Conservation (phyloP, 2,888 invertebrate genomes). For the Eudemis profundana region DNA sequence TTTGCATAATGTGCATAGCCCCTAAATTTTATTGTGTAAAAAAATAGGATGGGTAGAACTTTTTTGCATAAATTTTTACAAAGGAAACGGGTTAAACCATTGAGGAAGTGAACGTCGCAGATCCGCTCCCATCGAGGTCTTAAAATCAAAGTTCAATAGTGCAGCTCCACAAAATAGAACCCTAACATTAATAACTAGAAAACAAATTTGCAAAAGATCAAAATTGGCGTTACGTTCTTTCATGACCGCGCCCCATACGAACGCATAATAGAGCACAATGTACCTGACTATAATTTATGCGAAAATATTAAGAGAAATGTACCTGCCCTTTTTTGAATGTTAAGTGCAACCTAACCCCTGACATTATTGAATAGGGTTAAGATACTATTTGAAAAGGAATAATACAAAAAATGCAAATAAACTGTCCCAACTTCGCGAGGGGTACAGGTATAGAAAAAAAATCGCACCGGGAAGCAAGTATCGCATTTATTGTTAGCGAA, state of each 20-base stretch:
- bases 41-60: slow-evolving; percentile 86
- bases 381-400: slow-evolving; percentile 84
- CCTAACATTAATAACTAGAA: slow-evolving; percentile 55
- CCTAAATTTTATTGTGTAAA: slow-evolving; percentile 85
- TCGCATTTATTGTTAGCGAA: slow-evolving; percentile 57
- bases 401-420: slow-evolving; percentile 84
- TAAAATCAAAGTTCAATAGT: slow-evolving; percentile 61
- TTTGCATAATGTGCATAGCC: slow-evolving; percentile 86
- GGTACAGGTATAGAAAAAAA: slow-evolving; percentile 81
- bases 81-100: slow-evolving; percentile 84
- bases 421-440: slow-evolving; percentile 80
- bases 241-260: slow-evolving; percentile 60
- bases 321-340: slow-evolving; percentile 86
- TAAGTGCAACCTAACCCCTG: slow-evolving; percentile 86
- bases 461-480: slow-evolving; percentile 70
- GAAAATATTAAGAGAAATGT: slow-evolving; percentile 85
- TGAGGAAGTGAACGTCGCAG: slow-evolving; percentile 82
- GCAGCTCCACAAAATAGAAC: slow-evolving; percentile 51
- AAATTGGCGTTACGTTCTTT: slow-evolving; percentile 60
- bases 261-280: slow-evolving; percentile 82
- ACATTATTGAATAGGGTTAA: slow-evolving; percentile 84
- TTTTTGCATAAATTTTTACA: slow-evolving; percentile 86
- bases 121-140: slow-evolving; percentile 66
- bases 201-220: slow-evolving; percentile 55
- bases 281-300: slow-evolving; percentile 87